Conservation (phyloP, 2,888 invertebrate species). For the Calameuta filiformis region DNA sequence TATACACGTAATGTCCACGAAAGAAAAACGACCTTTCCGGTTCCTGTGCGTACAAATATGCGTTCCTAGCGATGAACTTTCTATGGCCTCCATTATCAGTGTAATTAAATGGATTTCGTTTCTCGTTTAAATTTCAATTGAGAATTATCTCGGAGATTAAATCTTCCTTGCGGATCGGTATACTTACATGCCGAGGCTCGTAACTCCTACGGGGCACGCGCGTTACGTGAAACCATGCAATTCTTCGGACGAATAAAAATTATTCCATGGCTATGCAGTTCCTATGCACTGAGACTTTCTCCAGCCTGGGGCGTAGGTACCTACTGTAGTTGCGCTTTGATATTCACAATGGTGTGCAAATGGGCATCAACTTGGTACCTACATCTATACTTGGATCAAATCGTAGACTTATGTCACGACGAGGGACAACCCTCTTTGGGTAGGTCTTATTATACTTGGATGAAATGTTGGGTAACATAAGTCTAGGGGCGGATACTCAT, state of each 20-base stretch:
- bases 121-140: background rate
- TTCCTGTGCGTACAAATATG: background rate
- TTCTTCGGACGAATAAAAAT: conserved; percentile 6
- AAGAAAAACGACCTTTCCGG: background rate
- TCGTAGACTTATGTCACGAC: background rate
- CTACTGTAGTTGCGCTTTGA: background rate
- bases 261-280: background rate
- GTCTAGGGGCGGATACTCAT: conserved; percentile 7
- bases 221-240: conserved; percentile 41
- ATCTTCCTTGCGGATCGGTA: background rate
- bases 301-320: conserved; percentile 27
- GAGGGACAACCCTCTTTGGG: background rate
- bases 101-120: background rate
- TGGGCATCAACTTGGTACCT: background rate
- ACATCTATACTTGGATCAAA: background rate
- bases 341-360: background rate
- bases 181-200: background rate
- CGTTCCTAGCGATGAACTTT: background rate
- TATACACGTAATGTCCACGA: background rate
- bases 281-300: conserved; percentile 33
- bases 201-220: conserved; percentile 26
- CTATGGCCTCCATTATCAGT: background rate
- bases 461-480: background rate
- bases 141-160: background rate
- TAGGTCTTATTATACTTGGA: background rate